phyloP scores from a whole-genome alignment of 2,797 vertebrate genomes.

The Setipinna tenuifilis region DNA sequence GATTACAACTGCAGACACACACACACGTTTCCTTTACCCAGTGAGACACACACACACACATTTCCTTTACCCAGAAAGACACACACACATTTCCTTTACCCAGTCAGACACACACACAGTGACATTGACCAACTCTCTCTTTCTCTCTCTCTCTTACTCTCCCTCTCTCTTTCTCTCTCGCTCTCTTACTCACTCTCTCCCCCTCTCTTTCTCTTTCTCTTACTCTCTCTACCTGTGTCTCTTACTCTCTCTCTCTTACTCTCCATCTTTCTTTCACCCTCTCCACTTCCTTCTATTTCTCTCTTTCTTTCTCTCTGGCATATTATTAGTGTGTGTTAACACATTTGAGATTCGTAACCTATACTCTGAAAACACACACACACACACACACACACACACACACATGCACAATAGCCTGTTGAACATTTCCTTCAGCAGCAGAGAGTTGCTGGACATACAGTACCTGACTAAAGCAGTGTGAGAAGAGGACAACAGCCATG shows the following conservation, averaged over 20 bases:
- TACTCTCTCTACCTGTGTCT: neutral
- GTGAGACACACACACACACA: neutral
- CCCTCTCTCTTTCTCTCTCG: neutral
- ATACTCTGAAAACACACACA: neutral
- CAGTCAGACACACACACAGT: neutral
- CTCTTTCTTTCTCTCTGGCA: too few species aligned
- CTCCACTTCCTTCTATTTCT: too few species aligned
- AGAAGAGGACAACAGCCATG: too few species aligned
- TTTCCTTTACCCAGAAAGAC: neutral
- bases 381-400: neutral
- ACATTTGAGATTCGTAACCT: too few species aligned
- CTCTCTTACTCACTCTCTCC: neutral
- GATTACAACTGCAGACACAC: neutral
- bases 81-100: neutral
- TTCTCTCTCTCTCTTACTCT: neutral
- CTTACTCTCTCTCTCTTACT: neutral
- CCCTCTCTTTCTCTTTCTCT: too few species aligned
- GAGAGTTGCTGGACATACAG: too few species aligned
- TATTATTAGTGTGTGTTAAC: too few species aligned
- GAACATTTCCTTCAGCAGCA: neutral
- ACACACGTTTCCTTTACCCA: neutral
- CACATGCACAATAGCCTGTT: neutral
- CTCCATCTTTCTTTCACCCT: neutral
- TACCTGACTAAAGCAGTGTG: too few species aligned
- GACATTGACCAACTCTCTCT: neutral